Evolutionary conservation across 2,797 vertebrate species (phyloP).

Genomic region (Enteromius argenteus): DNA sequence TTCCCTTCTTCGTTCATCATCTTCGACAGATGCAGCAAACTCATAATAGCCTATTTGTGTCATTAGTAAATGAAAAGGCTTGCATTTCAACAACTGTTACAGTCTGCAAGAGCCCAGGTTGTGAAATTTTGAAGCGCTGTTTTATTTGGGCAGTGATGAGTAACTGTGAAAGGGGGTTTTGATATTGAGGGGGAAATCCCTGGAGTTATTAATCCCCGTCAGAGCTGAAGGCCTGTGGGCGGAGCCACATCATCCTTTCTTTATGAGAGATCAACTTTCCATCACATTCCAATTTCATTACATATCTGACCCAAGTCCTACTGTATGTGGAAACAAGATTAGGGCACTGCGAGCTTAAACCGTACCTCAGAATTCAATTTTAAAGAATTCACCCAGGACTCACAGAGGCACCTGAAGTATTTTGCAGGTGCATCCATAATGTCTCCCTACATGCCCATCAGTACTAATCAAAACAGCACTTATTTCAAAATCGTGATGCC

Average conservation of each 20-base stretch:
- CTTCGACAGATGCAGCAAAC: constrained; percentile 45
- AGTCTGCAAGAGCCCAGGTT: constrained; percentile 8
- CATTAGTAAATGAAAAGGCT: constrained; percentile 33
- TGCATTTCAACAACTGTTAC: constrained; percentile 20
- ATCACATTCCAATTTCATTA: constrained; percentile 64
- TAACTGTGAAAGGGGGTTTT: constrained; percentile 53
- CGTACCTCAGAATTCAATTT: constrained; percentile 63
- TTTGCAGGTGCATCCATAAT: constrained; percentile 51
- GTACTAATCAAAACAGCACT: constrained; percentile 36
- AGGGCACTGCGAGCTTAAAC: constrained; percentile 57
- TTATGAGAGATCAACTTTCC: constrained; percentile 62
- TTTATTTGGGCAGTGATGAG: constrained; percentile 39
- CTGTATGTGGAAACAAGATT: constrained; percentile 65
- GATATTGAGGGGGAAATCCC: constrained; percentile 52
- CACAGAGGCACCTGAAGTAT: constrained; percentile 40
- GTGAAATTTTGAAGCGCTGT: constrained; percentile 10
- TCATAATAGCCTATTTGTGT: constrained; percentile 53
- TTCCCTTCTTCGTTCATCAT: constrained; percentile 25
- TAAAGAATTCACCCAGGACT: constrained; percentile 47
- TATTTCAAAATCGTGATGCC: constrained; percentile 43
- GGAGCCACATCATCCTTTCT: constrained; percentile 61
- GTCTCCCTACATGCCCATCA: constrained; percentile 24
- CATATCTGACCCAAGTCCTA: constrained; percentile 60
- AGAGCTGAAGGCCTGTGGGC: constrained; percentile 40
- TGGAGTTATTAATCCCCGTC: constrained; percentile 54